Percentiles rank a stretch among this genome's conserved stretches.
These are phyloP conservation scores for Zapus hudsonius DNA, from an alignment of 2,113 vertebrate genomes.

Conservation along the genomic window DNA sequence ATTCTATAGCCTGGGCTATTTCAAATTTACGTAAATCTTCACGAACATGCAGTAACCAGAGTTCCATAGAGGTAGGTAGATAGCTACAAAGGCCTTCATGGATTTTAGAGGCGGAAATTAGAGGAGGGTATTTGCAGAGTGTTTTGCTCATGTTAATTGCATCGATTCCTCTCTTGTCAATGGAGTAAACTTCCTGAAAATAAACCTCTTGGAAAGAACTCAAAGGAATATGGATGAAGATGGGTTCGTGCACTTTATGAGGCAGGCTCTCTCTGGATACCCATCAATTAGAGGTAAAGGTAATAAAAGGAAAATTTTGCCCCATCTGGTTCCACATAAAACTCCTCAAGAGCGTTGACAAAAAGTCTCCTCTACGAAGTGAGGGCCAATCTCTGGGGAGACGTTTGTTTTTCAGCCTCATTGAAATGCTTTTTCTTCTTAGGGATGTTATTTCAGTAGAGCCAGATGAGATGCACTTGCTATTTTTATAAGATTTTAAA, in stretches of 20 bases:
- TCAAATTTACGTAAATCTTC: not conserved
- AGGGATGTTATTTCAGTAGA: slow-evolving; percentile 75
- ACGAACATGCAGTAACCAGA: not conserved
- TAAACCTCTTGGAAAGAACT: slow-evolving; percentile 53
- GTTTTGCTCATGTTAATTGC: slow-evolving; percentile 65
- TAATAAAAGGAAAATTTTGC: slow-evolving; percentile 66
- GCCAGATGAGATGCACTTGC: slow-evolving; percentile 78
- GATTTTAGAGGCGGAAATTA: slow-evolving; percentile 48
- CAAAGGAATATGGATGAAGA: slow-evolving; percentile 12
- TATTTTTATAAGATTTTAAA: slow-evolving; percentile 82
- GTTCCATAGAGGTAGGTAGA: not conserved
- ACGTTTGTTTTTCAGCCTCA: slow-evolving; percentile 69
- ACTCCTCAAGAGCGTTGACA: slow-evolving; percentile 72
- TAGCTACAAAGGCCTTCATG: not conserved
- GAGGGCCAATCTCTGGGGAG: slow-evolving; percentile 71
- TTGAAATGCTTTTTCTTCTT: slow-evolving; percentile 71
- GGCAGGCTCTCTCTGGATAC: slow-evolving; percentile 58
- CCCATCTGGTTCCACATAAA: slow-evolving; percentile 76
- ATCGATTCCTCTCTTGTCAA: slow-evolving; percentile 53
- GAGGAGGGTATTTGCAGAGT: slow-evolving; percentile 52
- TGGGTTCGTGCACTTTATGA: slow-evolving; percentile 52
- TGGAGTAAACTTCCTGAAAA: slow-evolving; percentile 59
- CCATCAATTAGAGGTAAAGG: slow-evolving; percentile 77
- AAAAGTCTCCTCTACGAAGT: slow-evolving; percentile 52
- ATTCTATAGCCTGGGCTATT: slow-evolving; percentile 8